Percentiles rank a stretch among this genome's conserved stretches.
These are phyloP conservation scores for Scaptomyza hsui DNA, from an alignment of 1,140 invertebrate species.

Conservation along the genomic window DNA sequence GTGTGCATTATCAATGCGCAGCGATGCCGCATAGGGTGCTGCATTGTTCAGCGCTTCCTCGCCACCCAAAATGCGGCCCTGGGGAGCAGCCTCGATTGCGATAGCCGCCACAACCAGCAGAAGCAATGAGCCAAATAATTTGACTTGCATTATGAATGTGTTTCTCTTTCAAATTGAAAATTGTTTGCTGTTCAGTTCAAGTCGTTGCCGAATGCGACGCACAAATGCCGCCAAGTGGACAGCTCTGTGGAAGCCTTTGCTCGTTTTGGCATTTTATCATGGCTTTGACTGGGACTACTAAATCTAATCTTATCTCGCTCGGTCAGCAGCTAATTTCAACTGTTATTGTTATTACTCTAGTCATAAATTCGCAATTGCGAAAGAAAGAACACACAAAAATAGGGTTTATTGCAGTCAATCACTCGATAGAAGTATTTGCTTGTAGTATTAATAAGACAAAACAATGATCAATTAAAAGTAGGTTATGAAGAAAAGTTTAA, in stretches of 20 bases:
- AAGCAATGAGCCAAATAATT: constrained; percentile 3
- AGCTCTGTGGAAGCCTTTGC: constrained; percentile 13
- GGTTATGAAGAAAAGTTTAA: too few relatives aligned
- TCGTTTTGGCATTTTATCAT: constrained; percentile 6
- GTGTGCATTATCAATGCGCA: constrained; percentile 72
- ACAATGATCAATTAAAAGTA: not conserved
- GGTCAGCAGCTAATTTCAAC: constrained; percentile 43
- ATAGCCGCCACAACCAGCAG: not conserved
- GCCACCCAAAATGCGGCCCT: constrained; percentile 66
- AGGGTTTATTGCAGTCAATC: not conserved
- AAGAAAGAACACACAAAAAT: not conserved
- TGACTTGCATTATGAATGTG: not conserved
- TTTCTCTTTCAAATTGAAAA: not conserved
- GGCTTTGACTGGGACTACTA: not conserved
- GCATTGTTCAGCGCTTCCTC: constrained; percentile 46
- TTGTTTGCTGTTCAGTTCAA: constrained; percentile 3
- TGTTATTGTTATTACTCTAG: constrained; percentile 49
- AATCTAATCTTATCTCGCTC: constrained; percentile 21
- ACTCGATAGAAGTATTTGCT: not conserved
- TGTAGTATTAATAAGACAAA: too few relatives aligned
- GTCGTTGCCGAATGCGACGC: constrained; percentile 35
- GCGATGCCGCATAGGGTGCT: constrained; percentile 59
- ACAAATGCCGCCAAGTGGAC: constrained; percentile 27
- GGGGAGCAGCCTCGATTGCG: not conserved
- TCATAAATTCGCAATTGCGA: constrained; percentile 31